These are phyloP conservation scores for Hyperoplus immaculatus DNA, from an alignment of 2,797 vertebrate species.

Conservation along the genomic window DNA sequence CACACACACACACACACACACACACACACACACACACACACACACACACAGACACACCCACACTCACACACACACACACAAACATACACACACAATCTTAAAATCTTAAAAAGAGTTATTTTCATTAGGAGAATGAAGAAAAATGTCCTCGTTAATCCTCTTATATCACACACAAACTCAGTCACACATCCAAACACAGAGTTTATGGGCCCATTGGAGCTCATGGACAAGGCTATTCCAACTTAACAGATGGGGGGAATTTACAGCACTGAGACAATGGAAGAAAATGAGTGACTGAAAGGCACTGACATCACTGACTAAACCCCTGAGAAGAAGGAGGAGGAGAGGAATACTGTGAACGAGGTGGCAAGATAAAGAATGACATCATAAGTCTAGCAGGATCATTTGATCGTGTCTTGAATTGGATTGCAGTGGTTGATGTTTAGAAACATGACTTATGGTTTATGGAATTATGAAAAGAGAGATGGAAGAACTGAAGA, in stretches of 20 bases:
- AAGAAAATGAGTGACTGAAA: constrained; percentile 39
- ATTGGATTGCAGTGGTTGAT: constrained; percentile 24
- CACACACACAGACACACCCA: background rate
- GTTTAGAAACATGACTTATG: constrained; percentile 2
- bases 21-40: constrained; percentile 11
- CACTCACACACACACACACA: too few relatives aligned
- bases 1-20: constrained; percentile 8
- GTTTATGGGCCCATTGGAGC: constrained; percentile 49
- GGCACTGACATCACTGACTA: constrained; percentile 49
- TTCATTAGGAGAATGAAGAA: constrained; percentile 1
- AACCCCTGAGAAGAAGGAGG: constrained; percentile 31
- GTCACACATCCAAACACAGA: background rate
- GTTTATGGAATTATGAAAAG: constrained; percentile 5
- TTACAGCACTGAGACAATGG: constrained; percentile 63
- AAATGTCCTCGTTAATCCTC: background rate
- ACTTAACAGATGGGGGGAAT: constrained; percentile 42
- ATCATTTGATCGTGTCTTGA: constrained; percentile 31
- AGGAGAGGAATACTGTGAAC: background rate
- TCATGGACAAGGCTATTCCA: constrained; percentile 54
- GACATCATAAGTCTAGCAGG: constrained; percentile 26
- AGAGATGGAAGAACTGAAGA: too few relatives aligned
- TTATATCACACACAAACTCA: constrained; percentile 16
- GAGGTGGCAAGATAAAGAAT: constrained; percentile 14
- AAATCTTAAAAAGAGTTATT: background rate
- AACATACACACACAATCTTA: background rate